A percentile compares a stretch with the other conserved stretches of the same genome.
phyloP scores from a whole-genome alignment of 2,797 vertebrate genomes.

The Lindbergichthys nudifrons region DNA sequence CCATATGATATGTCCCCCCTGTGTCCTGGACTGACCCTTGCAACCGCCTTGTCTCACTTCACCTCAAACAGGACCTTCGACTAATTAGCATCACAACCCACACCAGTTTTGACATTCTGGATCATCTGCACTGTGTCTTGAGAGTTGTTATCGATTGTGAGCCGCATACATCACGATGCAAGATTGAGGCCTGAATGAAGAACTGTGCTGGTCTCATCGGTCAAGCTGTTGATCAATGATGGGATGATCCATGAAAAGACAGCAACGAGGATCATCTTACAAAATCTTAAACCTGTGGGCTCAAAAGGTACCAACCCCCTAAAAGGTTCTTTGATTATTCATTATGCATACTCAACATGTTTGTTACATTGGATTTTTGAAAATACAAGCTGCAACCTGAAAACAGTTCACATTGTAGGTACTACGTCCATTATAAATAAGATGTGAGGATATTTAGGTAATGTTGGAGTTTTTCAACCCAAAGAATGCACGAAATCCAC shows the following conservation, averaged over 20 bases:
- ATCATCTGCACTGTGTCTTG: conserved; percentile 16
- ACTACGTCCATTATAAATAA: background rate
- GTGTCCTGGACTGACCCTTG: conserved; percentile 35
- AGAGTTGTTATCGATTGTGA: conserved; percentile 35
- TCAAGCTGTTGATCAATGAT: conserved; percentile 8
- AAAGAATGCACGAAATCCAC: background rate
- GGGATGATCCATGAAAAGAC: conserved; percentile 8
- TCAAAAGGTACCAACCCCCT: background rate
- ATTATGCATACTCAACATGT: no score
- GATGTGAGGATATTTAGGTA: background rate
- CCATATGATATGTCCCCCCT: no score
- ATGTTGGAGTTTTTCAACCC: background rate
- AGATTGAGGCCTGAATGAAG: conserved; percentile 12
- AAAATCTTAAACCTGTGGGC: background rate
- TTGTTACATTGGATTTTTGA: background rate
- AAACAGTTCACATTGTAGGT: background rate
- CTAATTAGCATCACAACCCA: conserved; percentile 25
- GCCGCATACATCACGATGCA: conserved; percentile 8
- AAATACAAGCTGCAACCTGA: conserved; percentile 1
- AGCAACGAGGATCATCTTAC: background rate
- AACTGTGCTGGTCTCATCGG: background rate
- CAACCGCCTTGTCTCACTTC: background rate
- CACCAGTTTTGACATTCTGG: conserved; percentile 26
- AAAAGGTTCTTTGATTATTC: background rate
- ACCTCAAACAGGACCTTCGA: conserved; percentile 31